These are phyloP conservation scores for Thrips palmi DNA, from an alignment of 1,140 invertebrate genomes.

Conservation along the genomic window DNA sequence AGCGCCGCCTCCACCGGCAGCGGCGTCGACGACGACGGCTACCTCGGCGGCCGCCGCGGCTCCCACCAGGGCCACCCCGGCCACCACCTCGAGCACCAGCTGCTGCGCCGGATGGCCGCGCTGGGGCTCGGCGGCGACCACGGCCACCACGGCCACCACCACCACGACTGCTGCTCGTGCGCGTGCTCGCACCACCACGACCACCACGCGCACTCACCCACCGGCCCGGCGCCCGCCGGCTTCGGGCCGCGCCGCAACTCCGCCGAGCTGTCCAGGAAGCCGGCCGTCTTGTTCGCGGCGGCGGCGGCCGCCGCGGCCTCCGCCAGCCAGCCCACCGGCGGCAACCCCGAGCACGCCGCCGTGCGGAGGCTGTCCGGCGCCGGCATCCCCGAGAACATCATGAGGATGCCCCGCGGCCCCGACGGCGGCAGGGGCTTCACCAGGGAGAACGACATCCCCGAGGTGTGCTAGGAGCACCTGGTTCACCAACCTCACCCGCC, in stretches of 20 bases:
- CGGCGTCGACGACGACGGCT: background rate
- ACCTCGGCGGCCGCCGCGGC: slow-evolving; percentile 4
- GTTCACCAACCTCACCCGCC: no score
- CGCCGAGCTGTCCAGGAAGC: slow-evolving; percentile 1
- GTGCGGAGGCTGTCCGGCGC: slow-evolving; percentile 1
- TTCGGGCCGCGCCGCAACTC: slow-evolving; percentile 6
- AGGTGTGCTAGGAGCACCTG: no score
- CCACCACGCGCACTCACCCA: no score
- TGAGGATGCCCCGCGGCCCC: slow-evolving; percentile 64
- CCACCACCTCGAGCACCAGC: no score
- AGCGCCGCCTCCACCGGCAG: background rate
- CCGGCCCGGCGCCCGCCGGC: background rate
- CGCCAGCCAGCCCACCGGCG: slow-evolving; percentile 10
- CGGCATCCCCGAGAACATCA: slow-evolving; percentile 36
- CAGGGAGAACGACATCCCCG: no score
- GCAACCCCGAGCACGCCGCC: slow-evolving; percentile 4
- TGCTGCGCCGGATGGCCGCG: no score
- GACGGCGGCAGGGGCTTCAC: slow-evolving; percentile 64
- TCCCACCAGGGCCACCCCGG: background rate
- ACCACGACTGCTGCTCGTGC: no score
- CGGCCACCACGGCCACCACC: no score
- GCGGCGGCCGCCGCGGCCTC: slow-evolving; percentile 6
- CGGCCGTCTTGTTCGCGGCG: slow-evolving; percentile 10
- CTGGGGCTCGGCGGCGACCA: no score
- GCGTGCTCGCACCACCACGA: no score